A percentile compares a stretch with the other conserved stretches of the same genome.
These are phyloP conservation scores for Alectoris magna DNA, from an alignment of 2,797 vertebrate species.

Conservation along the genomic window DNA sequence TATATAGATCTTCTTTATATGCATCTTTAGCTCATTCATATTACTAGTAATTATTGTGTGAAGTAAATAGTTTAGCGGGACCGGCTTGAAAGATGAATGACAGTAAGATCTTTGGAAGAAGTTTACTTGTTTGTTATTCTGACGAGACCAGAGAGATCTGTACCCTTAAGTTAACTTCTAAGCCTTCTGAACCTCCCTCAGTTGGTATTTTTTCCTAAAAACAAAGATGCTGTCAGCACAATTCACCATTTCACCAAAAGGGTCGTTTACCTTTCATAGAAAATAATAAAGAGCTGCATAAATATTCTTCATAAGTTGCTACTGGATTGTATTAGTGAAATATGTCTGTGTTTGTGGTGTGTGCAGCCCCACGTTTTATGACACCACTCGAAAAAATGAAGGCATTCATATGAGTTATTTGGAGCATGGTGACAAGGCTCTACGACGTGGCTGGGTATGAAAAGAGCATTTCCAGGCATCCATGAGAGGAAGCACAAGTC, in stretches of 20 bases:
- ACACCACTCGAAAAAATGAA: slow-evolving; percentile 21
- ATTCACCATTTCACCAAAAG: not conserved
- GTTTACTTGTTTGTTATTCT: not conserved
- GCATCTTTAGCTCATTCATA: not conserved
- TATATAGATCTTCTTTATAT: not conserved
- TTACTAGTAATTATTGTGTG: not conserved
- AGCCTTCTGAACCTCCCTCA: not conserved
- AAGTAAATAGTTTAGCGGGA: not conserved
- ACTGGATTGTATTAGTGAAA: slow-evolving; percentile 40
- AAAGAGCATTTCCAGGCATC: not conserved
- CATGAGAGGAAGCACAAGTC: not conserved
- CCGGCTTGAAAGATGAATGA: not conserved
- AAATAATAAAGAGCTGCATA: slow-evolving; percentile 5
- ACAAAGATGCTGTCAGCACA: not conserved
- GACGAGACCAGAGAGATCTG: not conserved
- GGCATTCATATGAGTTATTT: slow-evolving; percentile 27
- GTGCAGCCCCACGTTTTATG: not conserved
- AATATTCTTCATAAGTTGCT: slow-evolving; percentile 19
- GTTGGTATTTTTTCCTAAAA: not conserved
- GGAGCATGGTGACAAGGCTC: not conserved
- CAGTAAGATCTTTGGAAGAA: not conserved
- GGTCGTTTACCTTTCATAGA: not conserved
- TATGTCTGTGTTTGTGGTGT: not conserved
- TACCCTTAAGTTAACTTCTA: not conserved
- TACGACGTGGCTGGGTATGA: not conserved